Evolutionary conservation across 2,113 vertebrate species (phyloP).

Genomic region (Charadrius vociferus): DNA sequence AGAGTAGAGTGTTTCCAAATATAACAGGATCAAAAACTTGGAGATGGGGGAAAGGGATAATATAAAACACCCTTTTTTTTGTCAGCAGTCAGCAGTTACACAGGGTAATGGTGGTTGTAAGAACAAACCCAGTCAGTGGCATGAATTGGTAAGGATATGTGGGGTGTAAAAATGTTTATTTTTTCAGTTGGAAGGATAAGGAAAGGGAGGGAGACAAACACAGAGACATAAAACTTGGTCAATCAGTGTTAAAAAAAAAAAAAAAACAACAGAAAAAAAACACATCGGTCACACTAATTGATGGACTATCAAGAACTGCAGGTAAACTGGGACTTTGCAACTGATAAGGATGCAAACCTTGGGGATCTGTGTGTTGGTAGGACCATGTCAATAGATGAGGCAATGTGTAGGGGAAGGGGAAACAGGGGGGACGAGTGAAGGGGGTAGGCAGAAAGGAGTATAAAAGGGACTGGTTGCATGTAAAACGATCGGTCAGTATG

Average conservation of each 20-base stretch:
- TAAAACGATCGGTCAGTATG: accelerated
- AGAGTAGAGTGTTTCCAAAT: not conserved
- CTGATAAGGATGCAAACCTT: not conserved
- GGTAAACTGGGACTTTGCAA: not conserved
- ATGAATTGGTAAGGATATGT: not conserved
- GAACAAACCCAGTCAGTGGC: not conserved
- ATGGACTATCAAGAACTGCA: not conserved
- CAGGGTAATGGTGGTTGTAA: too few relatives aligned
- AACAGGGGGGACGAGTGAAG: not conserved
- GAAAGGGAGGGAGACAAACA: not conserved
- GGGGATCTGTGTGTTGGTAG: not conserved
- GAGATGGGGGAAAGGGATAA: not conserved
- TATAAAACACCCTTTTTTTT: not conserved
- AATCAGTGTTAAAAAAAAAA: not conserved
- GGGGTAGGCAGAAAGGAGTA: not conserved
- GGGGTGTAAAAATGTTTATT: not conserved
- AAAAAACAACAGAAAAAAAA: not conserved
- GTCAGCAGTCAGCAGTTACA: not conserved
- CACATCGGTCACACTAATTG: not conserved
- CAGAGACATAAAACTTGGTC: not conserved
- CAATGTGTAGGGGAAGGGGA: not conserved
- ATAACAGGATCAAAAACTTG: not conserved
- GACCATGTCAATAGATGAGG: not conserved
- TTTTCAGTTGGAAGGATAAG: not conserved
- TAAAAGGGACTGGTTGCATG: not conserved